Evolutionary conservation across 2,797 vertebrate genomes (phyloP), one percentile per base, ranked within the genome.

Genomic region (Amblyraja radiata): DNA sequence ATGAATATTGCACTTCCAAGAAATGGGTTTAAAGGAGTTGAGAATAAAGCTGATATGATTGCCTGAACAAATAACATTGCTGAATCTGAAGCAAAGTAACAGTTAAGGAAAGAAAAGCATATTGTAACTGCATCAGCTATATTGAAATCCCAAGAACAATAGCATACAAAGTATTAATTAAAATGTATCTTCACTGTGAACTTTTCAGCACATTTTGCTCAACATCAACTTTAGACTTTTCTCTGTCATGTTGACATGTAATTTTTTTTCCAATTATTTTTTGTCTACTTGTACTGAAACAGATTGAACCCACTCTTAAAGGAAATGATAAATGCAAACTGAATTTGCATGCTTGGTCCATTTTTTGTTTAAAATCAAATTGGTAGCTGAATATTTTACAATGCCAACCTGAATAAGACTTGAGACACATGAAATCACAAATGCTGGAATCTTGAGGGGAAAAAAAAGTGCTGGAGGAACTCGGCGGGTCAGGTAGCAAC

Each of bases 1-100:
- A 99, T 99, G 95, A 99, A 99, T 95, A 99, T 99, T 96, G 98
- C 99, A 94, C 99, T 99, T 95, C 99, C 99, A 94, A 99, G 96
- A 95, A 99, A 99, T 6, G 99, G 99, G 95, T 98, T 99, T 73
- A 99, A 95, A 10, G 99, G 99, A 9, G 99, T 98, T 94, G 98
- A 99, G 95, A 99, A 99, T 94, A 98, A 94, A 25, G 99, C 97
- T 0, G 99, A 99, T 46, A 99, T 96, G 6, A 96, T 94, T 86
- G 98, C 97, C 96, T 99, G 99, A 79, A 99, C 97, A 94, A 99
- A 99, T 94, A 99, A 95, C 98, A 99, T 99, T 93, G 99, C 98
- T 84, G 98, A 99, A 96, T 99, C 98, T 99, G 95, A 58, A 79
- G 63, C 58, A 14, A 77, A 94, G 93, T 18, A 74, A 81, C 73